These are phyloP conservation scores for Papio anubis DNA, from an alignment of 2,113 vertebrate genomes.

Conservation along the genomic window DNA sequence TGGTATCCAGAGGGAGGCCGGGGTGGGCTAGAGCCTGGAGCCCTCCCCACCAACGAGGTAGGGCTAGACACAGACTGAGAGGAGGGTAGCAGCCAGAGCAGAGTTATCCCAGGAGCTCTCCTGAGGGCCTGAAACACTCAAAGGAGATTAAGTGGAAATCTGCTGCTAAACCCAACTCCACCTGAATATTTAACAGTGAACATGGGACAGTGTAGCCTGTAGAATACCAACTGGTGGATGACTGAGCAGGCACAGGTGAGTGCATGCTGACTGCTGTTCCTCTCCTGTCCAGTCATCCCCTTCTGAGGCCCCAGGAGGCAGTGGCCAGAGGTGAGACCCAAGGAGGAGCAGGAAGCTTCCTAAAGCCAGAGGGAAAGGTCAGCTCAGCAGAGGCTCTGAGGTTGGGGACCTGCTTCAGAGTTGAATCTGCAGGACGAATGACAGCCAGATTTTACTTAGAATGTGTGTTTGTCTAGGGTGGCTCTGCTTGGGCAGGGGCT, in stretches of 20 bases:
- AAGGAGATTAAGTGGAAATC: neutral
- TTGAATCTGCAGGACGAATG: neutral
- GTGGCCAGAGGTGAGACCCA: neutral
- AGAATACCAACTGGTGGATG: neutral
- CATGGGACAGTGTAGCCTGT: rapidly evolving
- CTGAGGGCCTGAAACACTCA: neutral
- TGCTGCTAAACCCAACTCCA: neutral
- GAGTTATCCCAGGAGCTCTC: neutral
- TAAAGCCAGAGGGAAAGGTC: neutral
- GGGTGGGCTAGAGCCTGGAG: neutral
- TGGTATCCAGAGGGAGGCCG: neutral
- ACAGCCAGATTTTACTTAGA: neutral
- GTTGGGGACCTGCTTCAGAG: neutral
- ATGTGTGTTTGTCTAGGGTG: neutral
- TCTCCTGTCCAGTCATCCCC: rapidly evolving
- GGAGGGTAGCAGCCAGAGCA: neutral
- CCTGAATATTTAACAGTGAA: too few relatives aligned
- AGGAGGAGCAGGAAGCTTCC: neutral
- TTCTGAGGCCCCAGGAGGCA: neutral
- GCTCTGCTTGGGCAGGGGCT: neutral
- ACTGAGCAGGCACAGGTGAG: neutral
- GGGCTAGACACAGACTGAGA: neutral
- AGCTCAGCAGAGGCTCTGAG: neutral
- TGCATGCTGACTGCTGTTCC: rapidly evolving
- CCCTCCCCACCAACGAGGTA: rapidly evolving